phyloP scores from a whole-genome alignment of 2,888 invertebrate species.

The Pheosia tremula region DNA sequence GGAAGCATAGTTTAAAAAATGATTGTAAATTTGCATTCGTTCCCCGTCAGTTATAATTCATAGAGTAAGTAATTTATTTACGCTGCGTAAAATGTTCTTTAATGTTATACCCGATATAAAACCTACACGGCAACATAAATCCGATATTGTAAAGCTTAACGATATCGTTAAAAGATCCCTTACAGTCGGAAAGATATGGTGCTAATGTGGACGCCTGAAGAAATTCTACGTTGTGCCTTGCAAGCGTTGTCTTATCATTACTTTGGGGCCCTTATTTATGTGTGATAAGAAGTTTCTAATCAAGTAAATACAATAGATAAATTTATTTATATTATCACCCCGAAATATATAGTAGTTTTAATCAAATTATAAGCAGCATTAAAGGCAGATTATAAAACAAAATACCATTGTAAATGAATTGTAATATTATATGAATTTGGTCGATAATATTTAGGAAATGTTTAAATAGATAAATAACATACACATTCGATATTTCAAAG shows the following conservation, averaged over 20 bases:
- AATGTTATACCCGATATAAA: constrained; percentile 5
- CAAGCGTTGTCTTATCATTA: constrained; percentile 14
- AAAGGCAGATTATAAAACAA: too few species aligned
- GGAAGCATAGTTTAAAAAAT: constrained; percentile 1
- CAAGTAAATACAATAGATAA: background rate
- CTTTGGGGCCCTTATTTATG: background rate
- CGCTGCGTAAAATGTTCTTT: background rate
- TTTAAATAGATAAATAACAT: too few species aligned
- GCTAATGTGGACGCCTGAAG: constrained; percentile 24
- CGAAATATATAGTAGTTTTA: too few species aligned
- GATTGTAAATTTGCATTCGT: background rate
- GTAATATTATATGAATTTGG: too few species aligned
- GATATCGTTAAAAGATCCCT: constrained; percentile 35
- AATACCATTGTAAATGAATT: too few species aligned
- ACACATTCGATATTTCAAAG: too few species aligned
- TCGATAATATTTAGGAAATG: too few species aligned
- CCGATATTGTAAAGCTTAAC: constrained; percentile 26
- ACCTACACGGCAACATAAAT: constrained; percentile 16
- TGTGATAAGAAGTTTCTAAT: constrained; percentile 1
- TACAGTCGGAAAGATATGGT: constrained; percentile 19
- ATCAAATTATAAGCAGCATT: too few species aligned
- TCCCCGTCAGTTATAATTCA: constrained; percentile 8
- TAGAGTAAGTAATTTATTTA: constrained; percentile 3
- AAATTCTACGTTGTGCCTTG: constrained; percentile 15
- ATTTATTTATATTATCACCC: background rate